Base-by-base conservation (phyloP, 2,113 vertebrate genomes). In the Pelecanus crispus region DNA sequence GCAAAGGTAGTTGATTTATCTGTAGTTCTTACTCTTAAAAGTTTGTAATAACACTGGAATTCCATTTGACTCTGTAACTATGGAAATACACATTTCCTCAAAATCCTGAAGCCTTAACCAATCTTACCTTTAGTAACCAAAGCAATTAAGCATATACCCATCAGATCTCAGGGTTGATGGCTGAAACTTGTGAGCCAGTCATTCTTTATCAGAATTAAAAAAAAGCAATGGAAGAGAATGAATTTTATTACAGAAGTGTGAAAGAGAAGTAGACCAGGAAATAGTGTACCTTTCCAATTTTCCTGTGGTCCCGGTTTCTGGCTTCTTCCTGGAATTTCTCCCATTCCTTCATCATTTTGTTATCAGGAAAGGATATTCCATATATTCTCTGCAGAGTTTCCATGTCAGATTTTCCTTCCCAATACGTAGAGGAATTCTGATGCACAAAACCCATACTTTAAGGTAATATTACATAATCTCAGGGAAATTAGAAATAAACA, bases 321-420 rank as follows among this genome's bases (percentile, higher is more conserved):
- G 98, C 98, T 95, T 98, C 98, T 91, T 98, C 98, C 73, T 98
- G 98, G 38, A 97, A 82, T 92, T 97, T 96, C 75, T 98, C 98
- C 98, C 98, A 98, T 74, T 96, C 95, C 61, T 96, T 97, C 98
- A 98, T 97, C 97, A 97, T 98, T 96, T 97, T 97, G 47, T 83
- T 96, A 67, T 98, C 98, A 71, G 98, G 98, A 84, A 98, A 98
- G 13, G 98, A 98, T 81, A 98, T 98, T 40, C 98, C 98, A 44
- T 98, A 98, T 95, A 98, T 93, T 85, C 98, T 97, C 73, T 98
- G 98, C 75, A 98, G 67, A 6, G 97, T 98, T 92, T 98, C 98
- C 98, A 98, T 98, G 52, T 97, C 87, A 42, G 98, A 96, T 36
- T 97, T 98, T 63, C 98, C 98, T 81, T 98, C 98, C 98, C 98